phyloP scores from a whole-genome alignment of 2,797 vertebrate genomes.

The Clamator glandarius region DNA sequence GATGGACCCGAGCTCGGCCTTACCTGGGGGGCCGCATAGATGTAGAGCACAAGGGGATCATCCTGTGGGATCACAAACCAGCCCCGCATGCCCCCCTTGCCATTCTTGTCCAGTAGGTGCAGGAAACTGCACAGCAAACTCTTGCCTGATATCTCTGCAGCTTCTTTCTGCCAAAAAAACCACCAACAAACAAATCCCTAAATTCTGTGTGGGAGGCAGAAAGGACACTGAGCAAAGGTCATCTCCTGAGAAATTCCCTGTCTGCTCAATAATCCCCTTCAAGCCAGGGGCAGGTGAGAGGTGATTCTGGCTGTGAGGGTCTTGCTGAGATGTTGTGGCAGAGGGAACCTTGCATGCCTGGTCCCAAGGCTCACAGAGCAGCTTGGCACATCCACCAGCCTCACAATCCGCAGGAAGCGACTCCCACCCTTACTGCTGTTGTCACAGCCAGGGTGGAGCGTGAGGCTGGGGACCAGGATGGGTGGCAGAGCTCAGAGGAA shows the following conservation, averaged over 20 bases:
- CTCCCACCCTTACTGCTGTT: not conserved
- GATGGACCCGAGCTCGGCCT: accelerated
- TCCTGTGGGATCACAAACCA: slow-evolving; percentile 79
- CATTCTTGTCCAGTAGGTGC: slow-evolving; percentile 75
- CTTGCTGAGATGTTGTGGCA: not conserved
- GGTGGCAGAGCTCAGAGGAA: not conserved
- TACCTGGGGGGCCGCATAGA: slow-evolving; percentile 81
- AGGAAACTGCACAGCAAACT: slow-evolving; percentile 79
- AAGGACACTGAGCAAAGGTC: accelerated
- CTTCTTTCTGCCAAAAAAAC: slow-evolving; percentile 69
- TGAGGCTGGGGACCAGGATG: not conserved
- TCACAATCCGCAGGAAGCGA: not conserved
- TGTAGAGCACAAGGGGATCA: slow-evolving; percentile 78
- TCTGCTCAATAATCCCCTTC: accelerated
- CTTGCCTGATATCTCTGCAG: slow-evolving; percentile 37
- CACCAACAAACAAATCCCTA: not conserved
- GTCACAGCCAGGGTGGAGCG: not conserved
- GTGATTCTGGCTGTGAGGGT: not conserved
- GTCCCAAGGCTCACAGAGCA: not conserved
- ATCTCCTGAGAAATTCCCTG: not conserved
- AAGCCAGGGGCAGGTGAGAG: not conserved
- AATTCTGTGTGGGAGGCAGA: not conserved
- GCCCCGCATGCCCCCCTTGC: slow-evolving; percentile 57
- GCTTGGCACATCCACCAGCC: not conserved
- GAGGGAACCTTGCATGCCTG: not conserved